Base-by-base conservation (phyloP, 2,888 invertebrate genomes). In the Eupithecia centaureata region DNA sequence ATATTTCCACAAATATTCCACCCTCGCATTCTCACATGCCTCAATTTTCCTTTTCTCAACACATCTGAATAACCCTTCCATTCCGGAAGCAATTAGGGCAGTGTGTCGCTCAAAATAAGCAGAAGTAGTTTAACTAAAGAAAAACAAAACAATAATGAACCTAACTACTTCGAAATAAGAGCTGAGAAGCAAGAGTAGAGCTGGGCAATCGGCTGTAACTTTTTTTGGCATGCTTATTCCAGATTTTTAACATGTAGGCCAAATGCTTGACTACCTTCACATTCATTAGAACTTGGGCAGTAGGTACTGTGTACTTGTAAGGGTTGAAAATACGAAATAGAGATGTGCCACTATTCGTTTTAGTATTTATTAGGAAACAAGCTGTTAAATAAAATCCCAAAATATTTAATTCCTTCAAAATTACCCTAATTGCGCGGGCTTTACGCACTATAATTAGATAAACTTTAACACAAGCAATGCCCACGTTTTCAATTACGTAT, bases 221-320 rank as follows among this genome's bases (percentile, higher is more conserved):
- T 79, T 76, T 64, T 72, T 73, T 71, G 67, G 68, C 70, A 74
- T 66, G 73, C 64, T 76, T 74, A 74, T 85, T 83, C 83, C 76
- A 77, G 74, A 75, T 81, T 82, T 82, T 84, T 82, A 79, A 82
- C 82, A 85, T 76, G 71, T 81, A 81, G 85, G 84, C 79, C 84
- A 82, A 76, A 76, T 75, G 66, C 67, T 70, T 72, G 59, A 63
- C 54, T 75, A 71, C 72, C 73, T 73, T 76, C 71, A 70, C 72
- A 67, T 70, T 63, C 68, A 73, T 70, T 75, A 65, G 61, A 70
- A 67, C 71, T 70, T 60, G 38, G 22, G 56, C 33, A 30, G 32
- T 15, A 22, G 15, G 10, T 30, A 33, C 10, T n/a, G n/a, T n/a
- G 2, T 42, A 42, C 47, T 18, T 1, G 7, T 47, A 47, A 22